Evolutionary conservation across 2,797 vertebrate genomes (phyloP), one percentile per base, ranked within the genome.

Genomic region (Atherinosoma microstoma): DNA sequence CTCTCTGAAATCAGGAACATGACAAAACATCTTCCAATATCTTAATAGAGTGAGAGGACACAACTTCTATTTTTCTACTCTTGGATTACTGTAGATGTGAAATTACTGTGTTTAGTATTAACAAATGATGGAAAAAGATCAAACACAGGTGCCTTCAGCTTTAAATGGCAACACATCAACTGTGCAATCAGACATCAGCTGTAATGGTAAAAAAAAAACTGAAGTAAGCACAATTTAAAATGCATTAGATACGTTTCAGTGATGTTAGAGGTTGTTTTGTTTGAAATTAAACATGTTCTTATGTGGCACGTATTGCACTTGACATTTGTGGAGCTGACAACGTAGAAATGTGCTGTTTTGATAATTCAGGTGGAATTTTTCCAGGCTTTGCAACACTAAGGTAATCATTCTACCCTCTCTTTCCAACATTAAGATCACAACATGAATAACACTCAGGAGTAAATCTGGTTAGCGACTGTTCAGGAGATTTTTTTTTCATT

Each of bases 1-100:
- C 70, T 81, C 54, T 64, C 76, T 75, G 79, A 67, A 79, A 80
- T 82, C 82, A 82, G 85, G 85, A 87, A 77, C 73, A 73, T 63
- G 3, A 61, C 45, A 47, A 57, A 67, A 77, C 70, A 40, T 40
- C 69, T 66, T 70, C 72, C 79, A 38, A 76, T 27, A 59, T 63
- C 63, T 69, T 70, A 60, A 67, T 40, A 56, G 36, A 79, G 63
- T 57, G 78, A 68, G 76, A 85, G 63, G 73, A 81, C 60, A 65
- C 42, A 11, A 34, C 47, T 60, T 87, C 85, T 90, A 90, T 91
- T 91, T 91, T 91, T 92, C 76, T 91, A 89, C 85, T 73, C 45
- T 58, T 22, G 61, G 40, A 73, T 86, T 29, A 47, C 64, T 40
- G 47, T 67, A 22, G 63, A 78, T 68, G 56, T 40, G 4, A 62